These are phyloP conservation scores for Brachionus rubens DNA, from an alignment of 1,140 invertebrate genomes.

Conservation along the genomic window DNA sequence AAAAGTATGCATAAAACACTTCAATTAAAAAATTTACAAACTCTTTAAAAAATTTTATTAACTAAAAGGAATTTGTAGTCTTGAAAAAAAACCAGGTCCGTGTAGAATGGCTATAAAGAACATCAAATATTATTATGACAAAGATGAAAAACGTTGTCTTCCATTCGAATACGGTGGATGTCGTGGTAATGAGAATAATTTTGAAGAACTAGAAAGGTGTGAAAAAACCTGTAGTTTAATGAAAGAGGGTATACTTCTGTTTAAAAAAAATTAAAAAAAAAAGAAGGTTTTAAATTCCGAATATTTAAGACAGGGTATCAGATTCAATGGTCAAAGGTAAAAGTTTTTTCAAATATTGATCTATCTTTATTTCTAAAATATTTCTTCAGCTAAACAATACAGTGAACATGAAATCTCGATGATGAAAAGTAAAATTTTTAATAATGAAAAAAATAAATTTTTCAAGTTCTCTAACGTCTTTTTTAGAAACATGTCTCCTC, in stretches of 20 bases:
- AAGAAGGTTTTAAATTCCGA: no score
- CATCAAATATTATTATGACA: constrained; percentile 47
- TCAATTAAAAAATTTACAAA: not conserved
- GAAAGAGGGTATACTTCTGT: not conserved
- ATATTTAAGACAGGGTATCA: no score
- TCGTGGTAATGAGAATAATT: constrained; percentile 55
- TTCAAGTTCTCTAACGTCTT: not conserved
- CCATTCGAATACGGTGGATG: constrained; percentile 59
- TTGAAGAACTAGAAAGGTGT: constrained; percentile 29
- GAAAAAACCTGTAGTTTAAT: constrained; percentile 12
- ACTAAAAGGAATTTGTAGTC: constrained; percentile 44
- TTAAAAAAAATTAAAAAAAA: not conserved
- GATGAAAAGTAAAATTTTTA: not conserved
- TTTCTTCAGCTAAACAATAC: not conserved
- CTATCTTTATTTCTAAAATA: not conserved
- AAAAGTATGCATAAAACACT: not conserved
- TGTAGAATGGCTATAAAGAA: constrained; percentile 46
- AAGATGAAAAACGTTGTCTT: constrained; percentile 52
- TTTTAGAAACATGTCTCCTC: constrained; percentile 34
- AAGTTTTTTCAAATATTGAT: no score
- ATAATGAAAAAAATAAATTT: not conserved
- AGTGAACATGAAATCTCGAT: not conserved
- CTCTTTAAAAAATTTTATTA: constrained; percentile 2
- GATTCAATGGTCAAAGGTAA: no score
- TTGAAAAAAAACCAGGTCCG: constrained; percentile 44